phyloP scores from a whole-genome alignment of 2,113 vertebrate species.

The Lophotis ruficrista region DNA sequence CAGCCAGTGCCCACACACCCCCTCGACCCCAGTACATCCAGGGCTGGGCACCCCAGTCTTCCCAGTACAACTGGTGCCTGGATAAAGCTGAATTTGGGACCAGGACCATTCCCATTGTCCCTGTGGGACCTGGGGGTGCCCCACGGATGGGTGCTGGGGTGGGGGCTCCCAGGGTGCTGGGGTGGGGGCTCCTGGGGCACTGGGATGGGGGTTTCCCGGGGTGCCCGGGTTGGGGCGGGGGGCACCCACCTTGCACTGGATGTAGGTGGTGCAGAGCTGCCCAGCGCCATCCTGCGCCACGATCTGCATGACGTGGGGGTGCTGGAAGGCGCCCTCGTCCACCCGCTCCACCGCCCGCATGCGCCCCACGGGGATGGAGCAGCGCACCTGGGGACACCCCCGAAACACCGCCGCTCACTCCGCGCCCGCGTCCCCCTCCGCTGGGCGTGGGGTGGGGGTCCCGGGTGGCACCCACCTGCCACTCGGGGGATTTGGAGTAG shows the following conservation, averaged over 20 bases:
- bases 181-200: rapidly evolving
- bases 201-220: neutral
- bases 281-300: conserved; percentile 78
- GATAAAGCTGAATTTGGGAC: neutral
- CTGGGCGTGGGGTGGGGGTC: rapidly evolving
- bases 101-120: neutral
- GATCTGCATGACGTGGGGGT: conserved; percentile 90
- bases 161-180: rapidly evolving
- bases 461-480: conserved; percentile 77
- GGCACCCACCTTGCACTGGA: conserved; percentile 88
- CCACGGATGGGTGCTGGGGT: neutral
- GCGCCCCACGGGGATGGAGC: conserved; percentile 77
- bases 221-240: rapidly evolving
- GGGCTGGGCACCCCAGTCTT: neutral
- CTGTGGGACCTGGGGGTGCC: rapidly evolving
- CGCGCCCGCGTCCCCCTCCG: too few species aligned
- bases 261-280: conserved; percentile 83
- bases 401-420: rapidly evolving
- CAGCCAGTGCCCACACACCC: too few species aligned
- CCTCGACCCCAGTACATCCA: neutral
- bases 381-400: conserved; percentile 67
- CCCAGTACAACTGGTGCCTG: neutral
- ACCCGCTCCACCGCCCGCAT: conserved; percentile 89
- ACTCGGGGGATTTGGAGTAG: conserved; percentile 82
- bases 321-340: conserved; percentile 91